phyloP scores from a whole-genome alignment of 2,888 invertebrate species.

The Smittia sp. region DNA sequence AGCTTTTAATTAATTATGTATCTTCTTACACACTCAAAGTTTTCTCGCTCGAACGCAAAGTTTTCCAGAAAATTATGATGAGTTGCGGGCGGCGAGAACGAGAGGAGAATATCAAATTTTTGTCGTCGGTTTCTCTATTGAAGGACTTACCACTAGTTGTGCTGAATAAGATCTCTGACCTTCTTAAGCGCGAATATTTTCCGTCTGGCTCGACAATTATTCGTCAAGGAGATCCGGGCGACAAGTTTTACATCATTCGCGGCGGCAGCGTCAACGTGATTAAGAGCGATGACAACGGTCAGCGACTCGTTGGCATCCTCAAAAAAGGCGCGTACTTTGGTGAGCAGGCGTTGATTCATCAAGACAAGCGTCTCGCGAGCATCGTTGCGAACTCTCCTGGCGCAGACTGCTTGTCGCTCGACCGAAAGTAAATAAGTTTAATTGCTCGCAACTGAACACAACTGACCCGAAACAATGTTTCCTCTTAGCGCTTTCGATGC shows the following conservation, averaged over 20 bases:
- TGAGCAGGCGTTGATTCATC: conserved; percentile 80
- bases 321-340: conserved; percentile 83
- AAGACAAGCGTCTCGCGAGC: conserved; percentile 84
- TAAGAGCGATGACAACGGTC: conserved; percentile 61
- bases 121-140: conserved; percentile 76
- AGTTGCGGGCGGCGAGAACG: conserved; percentile 78
- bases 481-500: conserved; percentile 68
- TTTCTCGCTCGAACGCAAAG: conserved; percentile 83
- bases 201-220: conserved; percentile 75
- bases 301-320: conserved; percentile 67
- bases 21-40: conserved; percentile 61
- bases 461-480: conserved; percentile 4
- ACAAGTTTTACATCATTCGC: conserved; percentile 87
- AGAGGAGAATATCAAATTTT: conserved; percentile 80
- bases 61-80: conserved; percentile 88
- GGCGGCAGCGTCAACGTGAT: conserved; percentile 76
- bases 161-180: conserved; percentile 78
- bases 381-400: conserved; percentile 82
- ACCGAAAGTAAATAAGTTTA: conserved; percentile 62
- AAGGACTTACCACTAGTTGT: conserved; percentile 68
- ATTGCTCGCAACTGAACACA: not conserved
- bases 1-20: not conserved
- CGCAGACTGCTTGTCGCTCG: conserved; percentile 82
- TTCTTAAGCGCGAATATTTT: conserved; percentile 83
- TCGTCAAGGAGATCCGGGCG: conserved; percentile 80